phyloP scores from a whole-genome alignment of 2,797 vertebrate genomes.

The Centroberyx gerrardi region DNA sequence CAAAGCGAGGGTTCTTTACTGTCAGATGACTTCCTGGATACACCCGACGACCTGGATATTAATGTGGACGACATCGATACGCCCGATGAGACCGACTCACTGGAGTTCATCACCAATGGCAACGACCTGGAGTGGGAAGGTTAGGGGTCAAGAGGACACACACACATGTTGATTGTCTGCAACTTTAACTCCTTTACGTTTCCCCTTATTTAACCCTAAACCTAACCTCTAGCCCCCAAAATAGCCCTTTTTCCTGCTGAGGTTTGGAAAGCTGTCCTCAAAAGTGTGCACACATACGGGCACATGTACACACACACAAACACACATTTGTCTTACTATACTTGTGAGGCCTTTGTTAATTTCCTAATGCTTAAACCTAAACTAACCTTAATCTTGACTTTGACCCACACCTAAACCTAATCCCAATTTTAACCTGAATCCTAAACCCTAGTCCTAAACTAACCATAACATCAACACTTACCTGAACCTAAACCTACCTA shows the following conservation, averaged over 20 bases:
- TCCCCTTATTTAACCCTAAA: neutral
- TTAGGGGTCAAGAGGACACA: conserved; percentile 61
- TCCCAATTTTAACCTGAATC: too few species aligned
- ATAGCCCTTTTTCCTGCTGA: neutral
- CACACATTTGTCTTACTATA: neutral
- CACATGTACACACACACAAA: neutral
- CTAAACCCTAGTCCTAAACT: neutral
- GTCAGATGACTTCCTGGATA: conserved; percentile 96
- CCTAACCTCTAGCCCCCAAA: neutral
- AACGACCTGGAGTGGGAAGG: conserved; percentile 99
- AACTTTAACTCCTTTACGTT: neutral
- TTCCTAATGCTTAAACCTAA: neutral
- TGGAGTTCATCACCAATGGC: conserved; percentile 95
- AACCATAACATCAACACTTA: neutral
- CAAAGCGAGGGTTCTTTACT: conserved; percentile 96
- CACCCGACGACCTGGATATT: conserved; percentile 96
- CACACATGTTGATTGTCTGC: neutral
- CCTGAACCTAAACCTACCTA: neutral
- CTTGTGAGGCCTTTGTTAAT: too few species aligned
- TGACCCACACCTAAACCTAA: neutral
- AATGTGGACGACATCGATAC: conserved; percentile 98
- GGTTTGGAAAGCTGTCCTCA: neutral
- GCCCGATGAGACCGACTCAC: conserved; percentile 95
- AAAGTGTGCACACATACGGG: neutral
- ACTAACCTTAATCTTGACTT: neutral